Base-by-base conservation (phyloP, 2,797 vertebrate species). In the Ceryle rudis region DNA sequence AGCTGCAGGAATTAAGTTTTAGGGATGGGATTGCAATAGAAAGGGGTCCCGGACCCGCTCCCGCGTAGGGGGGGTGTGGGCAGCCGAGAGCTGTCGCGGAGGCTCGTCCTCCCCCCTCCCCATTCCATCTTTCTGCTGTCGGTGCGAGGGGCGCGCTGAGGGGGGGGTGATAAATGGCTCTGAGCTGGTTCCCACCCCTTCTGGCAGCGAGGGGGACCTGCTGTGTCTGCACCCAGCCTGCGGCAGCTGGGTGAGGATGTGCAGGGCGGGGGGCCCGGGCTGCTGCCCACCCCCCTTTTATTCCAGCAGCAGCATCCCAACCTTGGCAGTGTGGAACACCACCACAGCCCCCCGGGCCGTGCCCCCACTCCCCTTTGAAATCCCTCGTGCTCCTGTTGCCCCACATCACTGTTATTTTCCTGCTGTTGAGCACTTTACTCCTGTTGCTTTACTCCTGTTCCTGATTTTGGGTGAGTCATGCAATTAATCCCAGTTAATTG, bases 401-500 rank as follows among this genome's bases (percentile, higher is more conserved):
- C 91, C 84, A 14, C 84, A 25, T 19, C 81, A 3, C 41, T 69
- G 33, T 16, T 33, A n/a, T 14, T 23, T 21, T 41, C 7, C 41
- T 51, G 90, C 90, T 19, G 29, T 44, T 21, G 47, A 67, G 54
- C 23, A 33, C 88, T 81, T 81, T 10, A 1, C 60, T 94, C 90
- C 83, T 95, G 83, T 92, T 95, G 95, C 90, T 81, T 81, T 14
- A 2, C 55, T 94, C 88, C 83, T 95, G 83, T 92, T 95, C 94
- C 90, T 29, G 51, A 3, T 96, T 93, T 90, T 10, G 87, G 77
- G 83, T 93, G 96, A 95, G 74, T 93, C 93, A 94, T 7, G 35
- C 90, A 92, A 95, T 97, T 96, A 93, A 94, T 96, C 90, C 83
- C 73, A n/a, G 73, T 94, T 96, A 94, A 95, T 95, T 95, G 89